Evolutionary conservation across 2,797 vertebrate species (phyloP).

Genomic region (Micrastur ruficollis): DNA sequence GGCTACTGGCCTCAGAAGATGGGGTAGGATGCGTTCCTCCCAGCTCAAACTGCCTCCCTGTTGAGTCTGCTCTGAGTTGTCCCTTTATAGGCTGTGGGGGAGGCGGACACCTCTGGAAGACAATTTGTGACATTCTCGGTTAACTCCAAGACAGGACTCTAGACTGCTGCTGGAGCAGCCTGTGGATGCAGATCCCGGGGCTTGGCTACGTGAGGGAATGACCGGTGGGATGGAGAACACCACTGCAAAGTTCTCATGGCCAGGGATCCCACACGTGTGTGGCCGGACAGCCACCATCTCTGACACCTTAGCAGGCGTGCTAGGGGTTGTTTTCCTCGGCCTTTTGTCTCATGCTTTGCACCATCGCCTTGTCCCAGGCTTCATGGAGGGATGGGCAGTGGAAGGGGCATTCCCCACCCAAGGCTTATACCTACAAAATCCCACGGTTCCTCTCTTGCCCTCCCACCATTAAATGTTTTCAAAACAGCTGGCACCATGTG

Average conservation of each 20-base stretch:
- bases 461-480: neutral
- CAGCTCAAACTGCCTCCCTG: neutral
- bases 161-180: neutral
- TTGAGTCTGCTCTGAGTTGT: neutral
- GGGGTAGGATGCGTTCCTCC: neutral
- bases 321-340: neutral
- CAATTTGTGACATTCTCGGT: neutral
- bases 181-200: accelerated
- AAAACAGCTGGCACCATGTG: neutral
- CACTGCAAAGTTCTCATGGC: neutral
- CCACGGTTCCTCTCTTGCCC: neutral
- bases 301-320: neutral
- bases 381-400: neutral
- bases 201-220: neutral
- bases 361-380: neutral
- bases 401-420: neutral
- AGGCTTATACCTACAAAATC: neutral
- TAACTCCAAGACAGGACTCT: neutral
- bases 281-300: accelerated
- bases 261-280: accelerated
- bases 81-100: neutral
- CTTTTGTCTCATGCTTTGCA: neutral
- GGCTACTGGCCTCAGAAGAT: neutral
- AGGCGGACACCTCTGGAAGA: neutral
- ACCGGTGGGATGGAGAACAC: neutral